Evolutionary conservation across 92 coral and sea anemone genomes (phyloP), one percentile per base, ranked within the genome.

Genomic region (Palythoa caribaeorum): DNA sequence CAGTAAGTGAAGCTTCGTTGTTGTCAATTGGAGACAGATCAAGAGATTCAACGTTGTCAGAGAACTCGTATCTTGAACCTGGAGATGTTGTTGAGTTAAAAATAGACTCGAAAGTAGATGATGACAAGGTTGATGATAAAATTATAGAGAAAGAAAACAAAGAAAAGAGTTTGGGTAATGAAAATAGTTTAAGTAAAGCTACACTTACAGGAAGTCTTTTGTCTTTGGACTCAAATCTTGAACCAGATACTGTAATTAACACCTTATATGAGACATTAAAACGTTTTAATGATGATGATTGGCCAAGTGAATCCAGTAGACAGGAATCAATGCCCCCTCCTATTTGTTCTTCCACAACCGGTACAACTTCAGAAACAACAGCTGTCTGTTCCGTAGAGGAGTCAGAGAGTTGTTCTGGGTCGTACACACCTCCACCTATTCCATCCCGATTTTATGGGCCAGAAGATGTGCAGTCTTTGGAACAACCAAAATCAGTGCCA

Each of bases 1-100:
- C 84, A 62, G 94, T 86, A 9, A 95, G 96, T 62, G 92, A 91
- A 63, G 85, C 96, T 12, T 93, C 98, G 3, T 54, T 93, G 55
- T 87, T 93, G 76, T 93, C 96, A 9, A 92, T 84, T 13, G 87
- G 84, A 3, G 98, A 93, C 57, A 90, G 75, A 65, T 71, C 66
- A 54, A 90, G 86, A 66, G 86, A 81, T 74, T 81, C 86, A 0
- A 74, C 66, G 44, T 81, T 81, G 36, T 28, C 76, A 81, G 86
- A 66, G 1, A 4, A 55, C 44, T 47, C 86, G 66, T 81, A 20
- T 28, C 76, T 48, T 66, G 86, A 81, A 81, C 86, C 76, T 66
- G 86, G 86, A 81, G 86, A 81, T 81, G 50, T 28, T 2, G 75
- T 81, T 81, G 63, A 81, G 20, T 21, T 81, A 40, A 81, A 81